A percentile compares a stretch with the other conserved stretches of the same genome.
phyloP scores from a whole-genome alignment of 2,888 invertebrate species.

The Keiferia lycopersicella region DNA sequence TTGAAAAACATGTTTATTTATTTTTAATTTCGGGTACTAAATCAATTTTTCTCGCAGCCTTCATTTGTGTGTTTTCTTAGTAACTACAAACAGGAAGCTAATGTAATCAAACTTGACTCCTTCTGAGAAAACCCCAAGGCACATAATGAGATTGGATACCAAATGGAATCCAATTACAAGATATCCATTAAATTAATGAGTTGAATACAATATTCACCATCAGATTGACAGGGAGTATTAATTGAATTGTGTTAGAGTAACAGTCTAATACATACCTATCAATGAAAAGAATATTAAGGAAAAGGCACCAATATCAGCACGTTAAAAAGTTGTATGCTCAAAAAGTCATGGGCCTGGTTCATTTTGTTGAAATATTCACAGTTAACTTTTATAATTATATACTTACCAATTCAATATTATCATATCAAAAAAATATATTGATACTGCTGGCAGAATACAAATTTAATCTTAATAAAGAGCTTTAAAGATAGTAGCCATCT shows the following conservation, averaged over 20 bases:
- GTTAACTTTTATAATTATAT: too few relatives aligned
- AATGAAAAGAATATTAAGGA: too few relatives aligned
- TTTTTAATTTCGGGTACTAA: too few relatives aligned
- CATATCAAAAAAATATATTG: too few relatives aligned
- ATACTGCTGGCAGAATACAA: too few relatives aligned
- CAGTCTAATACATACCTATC: not conserved
- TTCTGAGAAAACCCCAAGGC: not conserved
- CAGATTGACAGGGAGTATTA: not conserved
- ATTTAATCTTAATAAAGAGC: too few relatives aligned
- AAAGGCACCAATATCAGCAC: not conserved
- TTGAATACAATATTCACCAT: not conserved
- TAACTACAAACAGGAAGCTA: not conserved
- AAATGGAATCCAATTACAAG: not conserved
- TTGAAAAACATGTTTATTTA: too few relatives aligned
- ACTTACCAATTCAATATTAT: too few relatives aligned
- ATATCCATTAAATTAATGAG: slow-evolving; percentile 10
- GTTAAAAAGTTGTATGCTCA: not conserved
- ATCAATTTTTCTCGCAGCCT: not conserved
- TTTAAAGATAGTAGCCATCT: too few relatives aligned
- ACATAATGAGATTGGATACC: slow-evolving; percentile 1
- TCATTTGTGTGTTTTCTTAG: not conserved
- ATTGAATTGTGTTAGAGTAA: not conserved
- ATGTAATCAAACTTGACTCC: slow-evolving; percentile 4
- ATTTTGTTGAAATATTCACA: too few relatives aligned
- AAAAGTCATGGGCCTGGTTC: too few relatives aligned